A percentile compares a stretch with the other conserved stretches of the same genome.
Conservation (phyloP, 2,113 vertebrate species). For the Takifugu flavidus region DNA sequence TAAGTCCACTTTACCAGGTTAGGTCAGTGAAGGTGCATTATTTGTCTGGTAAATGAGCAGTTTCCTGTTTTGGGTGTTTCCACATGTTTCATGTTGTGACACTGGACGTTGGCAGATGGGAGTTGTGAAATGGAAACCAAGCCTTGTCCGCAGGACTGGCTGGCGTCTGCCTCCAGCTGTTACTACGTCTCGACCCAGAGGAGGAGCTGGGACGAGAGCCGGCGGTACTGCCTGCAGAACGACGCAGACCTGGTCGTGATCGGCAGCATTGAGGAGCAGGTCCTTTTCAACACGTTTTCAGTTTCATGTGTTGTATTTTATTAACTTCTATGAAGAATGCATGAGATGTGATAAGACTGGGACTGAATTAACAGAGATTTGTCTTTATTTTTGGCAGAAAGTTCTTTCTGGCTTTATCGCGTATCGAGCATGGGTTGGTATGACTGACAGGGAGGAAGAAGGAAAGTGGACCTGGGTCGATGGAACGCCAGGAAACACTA, state of each 20-base stretch:
- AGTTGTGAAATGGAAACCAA: conserved; percentile 3
- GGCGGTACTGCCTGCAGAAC: conserved; percentile 18
- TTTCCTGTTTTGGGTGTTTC: neutral
- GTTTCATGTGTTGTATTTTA: too few relatives aligned
- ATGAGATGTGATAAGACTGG: too few relatives aligned
- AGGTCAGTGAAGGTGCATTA: too few relatives aligned
- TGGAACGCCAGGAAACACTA: conserved; percentile 23
- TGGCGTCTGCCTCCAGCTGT: conserved; percentile 24
- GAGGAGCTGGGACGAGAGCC: conserved; percentile 22
- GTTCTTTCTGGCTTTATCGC: conserved; percentile 30
- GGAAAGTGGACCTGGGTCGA: conserved; percentile 45
- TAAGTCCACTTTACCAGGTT: too few relatives aligned
- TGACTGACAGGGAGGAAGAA: conserved; percentile 42
- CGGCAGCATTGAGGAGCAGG: conserved; percentile 38
- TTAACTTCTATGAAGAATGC: too few relatives aligned
- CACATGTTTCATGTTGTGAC: neutral
- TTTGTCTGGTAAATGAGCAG: neutral
- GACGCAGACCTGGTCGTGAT: conserved; percentile 38
- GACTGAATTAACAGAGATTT: too few relatives aligned
- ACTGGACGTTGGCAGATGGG: neutral
- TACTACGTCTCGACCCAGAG: conserved; percentile 34
- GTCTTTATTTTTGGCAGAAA: conserved; percentile 8
- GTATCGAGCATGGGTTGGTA: conserved; percentile 33
- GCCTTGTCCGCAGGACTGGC: conserved; percentile 23
- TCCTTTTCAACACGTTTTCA: neutral